Percentiles rank a stretch among this genome's conserved stretches.
Conservation (phyloP, 2,888 invertebrate genomes). For the Caenorhabditis uteleia region DNA sequence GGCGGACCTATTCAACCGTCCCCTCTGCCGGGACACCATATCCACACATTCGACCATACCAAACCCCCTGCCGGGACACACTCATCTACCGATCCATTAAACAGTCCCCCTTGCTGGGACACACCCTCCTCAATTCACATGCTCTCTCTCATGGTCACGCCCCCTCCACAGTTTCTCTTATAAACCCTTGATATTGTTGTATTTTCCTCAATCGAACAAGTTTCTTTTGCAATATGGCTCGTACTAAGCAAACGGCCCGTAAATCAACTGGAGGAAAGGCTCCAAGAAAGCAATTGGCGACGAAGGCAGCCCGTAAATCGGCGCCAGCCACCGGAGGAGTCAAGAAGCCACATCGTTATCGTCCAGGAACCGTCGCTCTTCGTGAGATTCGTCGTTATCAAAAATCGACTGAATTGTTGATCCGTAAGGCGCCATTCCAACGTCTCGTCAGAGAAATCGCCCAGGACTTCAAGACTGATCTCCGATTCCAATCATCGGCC, state of each 20-base stretch:
- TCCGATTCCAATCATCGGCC: constrained; percentile 74
- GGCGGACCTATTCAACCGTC: no score
- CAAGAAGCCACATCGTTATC: constrained; percentile 94
- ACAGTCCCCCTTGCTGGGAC: no score
- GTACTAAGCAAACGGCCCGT: constrained; percentile 54
- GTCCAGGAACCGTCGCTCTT: constrained; percentile 91
- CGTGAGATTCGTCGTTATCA: constrained; percentile 95
- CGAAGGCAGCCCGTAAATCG: constrained; percentile 80
- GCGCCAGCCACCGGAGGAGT: constrained; percentile 86
- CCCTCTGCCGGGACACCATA: no score
- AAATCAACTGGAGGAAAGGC: constrained; percentile 57
- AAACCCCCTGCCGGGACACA: no score
- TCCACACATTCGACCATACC: no score
- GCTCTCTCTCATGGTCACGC: no score
- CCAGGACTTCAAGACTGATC: constrained; percentile 54
- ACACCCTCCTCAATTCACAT: no score
- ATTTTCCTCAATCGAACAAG: no score
- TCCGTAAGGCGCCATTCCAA: constrained; percentile 75
- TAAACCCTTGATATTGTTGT: no score
- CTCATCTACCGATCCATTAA: no score
- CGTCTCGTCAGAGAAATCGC: constrained; percentile 76
- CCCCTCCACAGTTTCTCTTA: no score
- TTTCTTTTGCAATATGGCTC: no score
- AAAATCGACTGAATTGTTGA: constrained; percentile 78
- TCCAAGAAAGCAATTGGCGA: constrained; percentile 44